Evolutionary conservation across 35 echinoderm and acorn worm species (phyloP).

Genomic region (Anneissia japonica): DNA sequence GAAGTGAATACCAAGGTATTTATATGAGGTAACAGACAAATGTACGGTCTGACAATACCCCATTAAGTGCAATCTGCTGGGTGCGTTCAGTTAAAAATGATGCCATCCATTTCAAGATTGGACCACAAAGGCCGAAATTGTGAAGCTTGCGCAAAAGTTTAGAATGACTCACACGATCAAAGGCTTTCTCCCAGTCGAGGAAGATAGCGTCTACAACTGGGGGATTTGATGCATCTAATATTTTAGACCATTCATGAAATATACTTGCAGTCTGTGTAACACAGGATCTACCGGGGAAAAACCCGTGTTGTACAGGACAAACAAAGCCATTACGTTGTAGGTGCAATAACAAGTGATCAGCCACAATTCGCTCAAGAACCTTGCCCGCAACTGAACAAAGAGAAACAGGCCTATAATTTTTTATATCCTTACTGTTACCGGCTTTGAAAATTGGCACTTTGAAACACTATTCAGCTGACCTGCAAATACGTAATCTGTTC

Average conservation of each 20-base stretch:
- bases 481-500: too few species aligned
- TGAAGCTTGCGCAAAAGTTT: neutral
- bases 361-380: neutral
- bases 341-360: neutral
- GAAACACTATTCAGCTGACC: too few species aligned
- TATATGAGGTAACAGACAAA: neutral
- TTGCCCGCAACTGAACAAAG: neutral
- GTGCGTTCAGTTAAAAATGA: slow-evolving; percentile 24
- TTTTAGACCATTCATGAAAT: neutral
- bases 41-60: neutral
- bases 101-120: slow-evolving; percentile 36
- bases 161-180: neutral
- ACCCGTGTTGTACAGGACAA: neutral
- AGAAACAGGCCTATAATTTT: too few species aligned
- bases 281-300: neutral
- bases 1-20: neutral
- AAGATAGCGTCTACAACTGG: neutral
- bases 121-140: slow-evolving; percentile 23
- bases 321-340: neutral
- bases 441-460: neutral
- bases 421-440: too few species aligned
- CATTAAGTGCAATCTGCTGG: slow-evolving; percentile 44
- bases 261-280: neutral
- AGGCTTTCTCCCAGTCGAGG: neutral
- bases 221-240: neutral